Conservation (phyloP, 2,888 invertebrate genomes). For the Leptinotarsa peninsularis region DNA sequence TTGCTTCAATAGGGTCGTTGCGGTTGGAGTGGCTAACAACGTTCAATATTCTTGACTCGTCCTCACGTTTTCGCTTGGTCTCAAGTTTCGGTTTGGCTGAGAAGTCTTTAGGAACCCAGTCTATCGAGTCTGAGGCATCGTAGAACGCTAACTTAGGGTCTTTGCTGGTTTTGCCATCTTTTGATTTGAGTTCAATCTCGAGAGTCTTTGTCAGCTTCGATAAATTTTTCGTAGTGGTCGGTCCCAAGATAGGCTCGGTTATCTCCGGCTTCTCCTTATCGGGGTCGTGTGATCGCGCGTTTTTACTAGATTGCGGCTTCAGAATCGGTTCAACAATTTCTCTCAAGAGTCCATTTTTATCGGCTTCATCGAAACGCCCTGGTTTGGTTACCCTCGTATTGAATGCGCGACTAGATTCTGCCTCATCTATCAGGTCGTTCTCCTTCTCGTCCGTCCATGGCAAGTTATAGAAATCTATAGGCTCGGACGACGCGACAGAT, state of each 20-base stretch:
- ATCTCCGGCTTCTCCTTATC: slow-evolving; percentile 69
- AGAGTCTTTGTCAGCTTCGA: not conserved
- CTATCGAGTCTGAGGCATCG: slow-evolving; percentile 42
- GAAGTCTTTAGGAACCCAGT: slow-evolving; percentile 57
- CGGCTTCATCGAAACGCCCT: slow-evolving; percentile 18
- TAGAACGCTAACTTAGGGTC: slow-evolving; percentile 58
- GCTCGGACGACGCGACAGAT: slow-evolving; percentile 58
- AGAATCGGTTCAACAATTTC: slow-evolving; percentile 84
- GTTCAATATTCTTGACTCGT: slow-evolving; percentile 54
- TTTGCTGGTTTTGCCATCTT: slow-evolving; percentile 43
- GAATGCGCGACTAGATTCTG: slow-evolving; percentile 73
- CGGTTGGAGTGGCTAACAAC: slow-evolving; percentile 37
- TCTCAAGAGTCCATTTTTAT: slow-evolving; percentile 52
- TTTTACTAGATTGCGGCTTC: slow-evolving; percentile 71
- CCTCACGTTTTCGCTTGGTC: slow-evolving; percentile 62
- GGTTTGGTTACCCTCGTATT: slow-evolving; percentile 59
- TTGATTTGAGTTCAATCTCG: slow-evolving; percentile 4
- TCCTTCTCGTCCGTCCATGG: slow-evolving; percentile 67
- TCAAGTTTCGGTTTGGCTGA: slow-evolving; percentile 32
- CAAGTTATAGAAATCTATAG: slow-evolving; percentile 66
- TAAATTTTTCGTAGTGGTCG: slow-evolving; percentile 55
- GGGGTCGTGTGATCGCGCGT: slow-evolving; percentile 68
- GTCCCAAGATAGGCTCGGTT: slow-evolving; percentile 74
- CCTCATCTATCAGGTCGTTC: slow-evolving; percentile 66
- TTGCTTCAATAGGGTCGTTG: slow-evolving; percentile 59